These are phyloP conservation scores for Gisinianus flammeolus DNA, from an alignment of 2,888 invertebrate species.

Conservation along the genomic window DNA sequence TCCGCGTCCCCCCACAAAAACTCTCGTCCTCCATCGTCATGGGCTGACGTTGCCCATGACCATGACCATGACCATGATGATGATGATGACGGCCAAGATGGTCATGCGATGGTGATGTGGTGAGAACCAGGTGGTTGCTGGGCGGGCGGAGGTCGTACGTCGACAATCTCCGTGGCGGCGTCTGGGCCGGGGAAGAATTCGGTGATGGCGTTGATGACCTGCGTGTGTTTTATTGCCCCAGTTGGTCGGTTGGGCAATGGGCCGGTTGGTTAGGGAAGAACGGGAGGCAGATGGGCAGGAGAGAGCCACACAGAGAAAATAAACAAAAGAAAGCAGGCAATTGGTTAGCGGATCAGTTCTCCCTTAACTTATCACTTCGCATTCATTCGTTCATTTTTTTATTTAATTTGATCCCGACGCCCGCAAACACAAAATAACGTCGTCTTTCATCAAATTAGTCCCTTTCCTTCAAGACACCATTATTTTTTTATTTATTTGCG, in stretches of 20 bases:
- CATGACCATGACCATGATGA: not conserved
- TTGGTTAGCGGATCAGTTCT: no score
- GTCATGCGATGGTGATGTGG: constrained; percentile 50
- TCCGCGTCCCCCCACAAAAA: constrained; percentile 36
- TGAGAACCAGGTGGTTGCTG: constrained; percentile 51
- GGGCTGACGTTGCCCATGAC: not conserved
- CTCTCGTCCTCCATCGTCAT: constrained; percentile 20
- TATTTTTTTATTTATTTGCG: no score
- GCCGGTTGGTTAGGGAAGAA: not conserved
- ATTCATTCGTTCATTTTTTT: no score
- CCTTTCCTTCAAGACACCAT: no score
- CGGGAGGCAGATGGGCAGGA: not conserved
- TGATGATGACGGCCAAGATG: constrained; percentile 43
- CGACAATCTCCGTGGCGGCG: constrained; percentile 56
- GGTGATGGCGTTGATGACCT: constrained; percentile 58
- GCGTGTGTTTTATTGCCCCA: constrained; percentile 20
- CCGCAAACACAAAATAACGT: no score
- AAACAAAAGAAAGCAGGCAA: not conserved
- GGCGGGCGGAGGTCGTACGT: constrained; percentile 57
- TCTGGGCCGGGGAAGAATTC: constrained; percentile 53
- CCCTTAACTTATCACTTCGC: no score
- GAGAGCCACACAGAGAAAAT: not conserved
- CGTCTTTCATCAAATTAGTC: no score
- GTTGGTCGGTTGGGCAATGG: not conserved
- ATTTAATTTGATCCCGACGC: no score